Evolutionary conservation across 2,113 vertebrate genomes (phyloP).

Genomic region (Salvelinus sp.): DNA sequence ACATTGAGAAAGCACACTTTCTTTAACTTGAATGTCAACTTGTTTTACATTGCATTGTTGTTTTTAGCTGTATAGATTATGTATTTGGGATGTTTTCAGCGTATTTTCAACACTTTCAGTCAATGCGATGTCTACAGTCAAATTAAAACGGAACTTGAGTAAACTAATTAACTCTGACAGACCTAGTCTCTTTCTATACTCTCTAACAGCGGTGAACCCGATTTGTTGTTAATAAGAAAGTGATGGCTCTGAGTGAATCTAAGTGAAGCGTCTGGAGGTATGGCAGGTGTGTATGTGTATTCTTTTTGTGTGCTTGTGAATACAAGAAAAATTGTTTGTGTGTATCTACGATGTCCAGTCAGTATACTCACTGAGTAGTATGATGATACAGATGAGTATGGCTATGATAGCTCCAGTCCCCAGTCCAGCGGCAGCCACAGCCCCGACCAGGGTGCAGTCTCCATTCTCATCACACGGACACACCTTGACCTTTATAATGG

Average conservation of each 20-base stretch:
- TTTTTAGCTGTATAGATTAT: no score
- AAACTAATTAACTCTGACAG: no score
- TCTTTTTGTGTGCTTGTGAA: slow-evolving; percentile 1
- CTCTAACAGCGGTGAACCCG: slow-evolving; percentile 19
- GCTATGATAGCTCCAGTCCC: slow-evolving; percentile 93
- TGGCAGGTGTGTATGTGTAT: not conserved
- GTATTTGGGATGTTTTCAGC: no score
- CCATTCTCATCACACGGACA: slow-evolving; percentile 92
- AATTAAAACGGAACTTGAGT: no score
- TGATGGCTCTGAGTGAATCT: slow-evolving; percentile 16
- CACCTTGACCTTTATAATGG: slow-evolving; percentile 94
- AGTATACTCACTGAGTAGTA: slow-evolving; percentile 86
- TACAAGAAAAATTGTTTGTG: not conserved
- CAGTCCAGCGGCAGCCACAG: slow-evolving; percentile 86
- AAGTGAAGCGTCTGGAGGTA: not conserved
- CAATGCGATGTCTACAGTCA: no score
- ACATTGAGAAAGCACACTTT: no score
- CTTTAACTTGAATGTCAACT: no score
- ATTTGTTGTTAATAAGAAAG: slow-evolving; percentile 5
- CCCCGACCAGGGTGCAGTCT: slow-evolving; percentile 89
- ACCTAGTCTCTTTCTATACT: not conserved
- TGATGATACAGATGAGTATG: slow-evolving; percentile 93
- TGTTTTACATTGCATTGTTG: no score
- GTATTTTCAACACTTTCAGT: no score
- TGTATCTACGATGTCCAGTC: not conserved